Evolutionary conservation across 2,888 invertebrate species (phyloP).

Genomic region (Lithophane semibrunnea): DNA sequence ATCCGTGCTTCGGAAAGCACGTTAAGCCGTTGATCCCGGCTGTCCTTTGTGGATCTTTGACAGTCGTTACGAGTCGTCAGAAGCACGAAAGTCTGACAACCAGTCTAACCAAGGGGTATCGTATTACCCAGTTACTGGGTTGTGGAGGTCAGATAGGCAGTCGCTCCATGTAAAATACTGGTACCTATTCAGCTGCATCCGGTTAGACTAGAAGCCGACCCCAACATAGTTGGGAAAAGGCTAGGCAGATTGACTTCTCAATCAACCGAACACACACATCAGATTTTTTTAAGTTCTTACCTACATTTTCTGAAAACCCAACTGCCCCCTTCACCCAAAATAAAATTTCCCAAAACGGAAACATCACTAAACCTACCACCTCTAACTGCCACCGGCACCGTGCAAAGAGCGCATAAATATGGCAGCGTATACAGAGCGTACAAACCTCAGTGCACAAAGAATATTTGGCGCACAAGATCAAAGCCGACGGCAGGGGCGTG

Average conservation of each 20-base stretch:
- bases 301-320: not conserved
- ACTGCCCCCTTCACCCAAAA: not conserved
- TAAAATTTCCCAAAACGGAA: not conserved
- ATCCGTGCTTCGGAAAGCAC: no score
- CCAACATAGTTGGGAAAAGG: no score
- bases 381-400: not conserved
- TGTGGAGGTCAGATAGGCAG: no score
- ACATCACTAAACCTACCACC: not conserved
- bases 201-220: no score
- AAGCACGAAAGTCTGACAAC: no score
- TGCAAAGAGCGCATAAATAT: constrained; percentile 43
- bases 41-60: no score
- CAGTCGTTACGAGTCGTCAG: no score
- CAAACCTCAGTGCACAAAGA: constrained; percentile 64
- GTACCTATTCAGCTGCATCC: no score
- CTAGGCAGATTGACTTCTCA: not conserved
- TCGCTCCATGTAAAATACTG: no score
- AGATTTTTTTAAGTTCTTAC: not conserved
- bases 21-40: no score
- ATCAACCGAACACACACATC: not conserved
- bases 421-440: constrained; percentile 50
- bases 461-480: constrained; percentile 80
- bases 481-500: constrained; percentile 79
- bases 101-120: no score
- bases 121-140: no score